phyloP scores from a whole-genome alignment of 2,113 vertebrate species.

The Lagenorhynchus albirostris region DNA sequence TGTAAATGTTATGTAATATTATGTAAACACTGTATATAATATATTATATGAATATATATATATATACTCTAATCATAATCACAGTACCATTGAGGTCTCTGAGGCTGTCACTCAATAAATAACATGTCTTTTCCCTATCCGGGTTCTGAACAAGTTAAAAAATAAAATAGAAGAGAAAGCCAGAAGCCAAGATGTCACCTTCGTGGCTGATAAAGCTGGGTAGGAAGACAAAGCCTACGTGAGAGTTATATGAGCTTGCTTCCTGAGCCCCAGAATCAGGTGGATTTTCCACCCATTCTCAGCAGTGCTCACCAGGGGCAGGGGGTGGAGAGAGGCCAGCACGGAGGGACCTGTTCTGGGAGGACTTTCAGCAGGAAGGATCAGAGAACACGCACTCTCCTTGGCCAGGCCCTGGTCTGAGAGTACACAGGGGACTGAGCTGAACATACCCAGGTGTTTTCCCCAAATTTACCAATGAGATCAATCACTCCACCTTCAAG shows the following conservation, averaged over 20 bases:
- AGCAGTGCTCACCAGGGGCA: neutral
- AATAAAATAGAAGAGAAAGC: neutral
- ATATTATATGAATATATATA: neutral
- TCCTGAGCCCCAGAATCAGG: neutral
- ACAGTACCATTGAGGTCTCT: neutral
- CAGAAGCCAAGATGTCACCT: neutral
- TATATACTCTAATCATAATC: neutral
- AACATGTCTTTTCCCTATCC: neutral
- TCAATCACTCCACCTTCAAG: neutral
- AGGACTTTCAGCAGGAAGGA: neutral
- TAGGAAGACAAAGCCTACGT: neutral
- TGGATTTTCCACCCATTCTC: neutral
- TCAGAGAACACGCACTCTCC: rapidly evolving
- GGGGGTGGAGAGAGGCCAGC: no score
- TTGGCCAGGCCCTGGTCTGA: neutral
- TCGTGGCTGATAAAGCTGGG: neutral
- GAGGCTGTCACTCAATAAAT: neutral
- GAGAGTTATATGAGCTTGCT: neutral
- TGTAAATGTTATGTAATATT: neutral
- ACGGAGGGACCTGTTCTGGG: neutral
- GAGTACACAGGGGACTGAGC: neutral
- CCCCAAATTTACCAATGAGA: neutral
- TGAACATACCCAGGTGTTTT: neutral
- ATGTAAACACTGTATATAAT: neutral
- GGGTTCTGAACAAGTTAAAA: neutral